Conservation (phyloP, 2,888 invertebrate species). For the Sycophila texana region DNA sequence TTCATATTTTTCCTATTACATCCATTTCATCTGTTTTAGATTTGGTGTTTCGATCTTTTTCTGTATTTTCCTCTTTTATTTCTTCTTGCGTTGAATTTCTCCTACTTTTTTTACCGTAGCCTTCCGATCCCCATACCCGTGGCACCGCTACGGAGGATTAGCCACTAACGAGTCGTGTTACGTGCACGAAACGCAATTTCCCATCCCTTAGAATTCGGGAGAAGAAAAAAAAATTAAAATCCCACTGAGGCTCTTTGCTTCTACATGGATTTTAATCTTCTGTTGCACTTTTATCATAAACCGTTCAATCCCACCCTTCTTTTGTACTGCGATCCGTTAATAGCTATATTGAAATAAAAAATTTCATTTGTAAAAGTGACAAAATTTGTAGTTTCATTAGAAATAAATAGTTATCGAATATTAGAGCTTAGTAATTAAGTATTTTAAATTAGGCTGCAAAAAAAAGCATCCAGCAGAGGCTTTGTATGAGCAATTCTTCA, state of each 20-base stretch:
- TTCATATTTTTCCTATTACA: background rate
- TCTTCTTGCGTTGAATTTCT: background rate
- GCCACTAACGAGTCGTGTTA: conserved; percentile 71
- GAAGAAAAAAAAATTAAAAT: conserved; percentile 16
- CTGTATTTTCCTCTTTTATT: background rate
- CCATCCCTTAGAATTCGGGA: conserved; percentile 21
- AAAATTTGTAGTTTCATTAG: no score
- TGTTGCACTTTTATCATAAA: no score
- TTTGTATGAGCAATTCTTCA: no score
- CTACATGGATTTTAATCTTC: background rate
- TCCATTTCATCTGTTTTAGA: no score
- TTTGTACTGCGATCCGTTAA: no score
- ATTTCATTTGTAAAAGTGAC: no score
- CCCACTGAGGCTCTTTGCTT: background rate
- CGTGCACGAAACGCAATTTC: conserved; percentile 68
- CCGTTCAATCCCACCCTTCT: no score
- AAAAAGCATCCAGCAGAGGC: no score
- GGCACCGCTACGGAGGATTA: conserved; percentile 65
- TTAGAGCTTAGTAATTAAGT: no score
- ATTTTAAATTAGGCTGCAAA: no score
- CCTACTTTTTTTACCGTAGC: background rate
- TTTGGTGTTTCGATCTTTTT: background rate
- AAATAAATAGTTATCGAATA: no score
- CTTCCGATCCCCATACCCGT: conserved; percentile 7
- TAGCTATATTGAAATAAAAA: no score